Conservation (phyloP, 2,113 vertebrate species). For the Cryptotis parvus region DNA sequence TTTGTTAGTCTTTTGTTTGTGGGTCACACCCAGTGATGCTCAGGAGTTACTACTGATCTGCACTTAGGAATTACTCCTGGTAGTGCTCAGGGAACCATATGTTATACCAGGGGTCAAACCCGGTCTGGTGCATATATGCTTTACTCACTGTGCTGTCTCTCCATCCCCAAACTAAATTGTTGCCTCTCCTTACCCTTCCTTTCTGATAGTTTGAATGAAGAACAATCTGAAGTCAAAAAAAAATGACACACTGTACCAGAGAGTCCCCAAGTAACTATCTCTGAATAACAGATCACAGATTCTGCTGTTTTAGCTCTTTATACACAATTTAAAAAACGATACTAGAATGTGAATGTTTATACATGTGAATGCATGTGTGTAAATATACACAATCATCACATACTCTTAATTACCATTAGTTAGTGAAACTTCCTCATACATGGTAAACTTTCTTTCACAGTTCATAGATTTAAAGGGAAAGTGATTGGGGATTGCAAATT, state of each 20-base stretch:
- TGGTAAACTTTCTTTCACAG: background rate
- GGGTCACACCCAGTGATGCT: too few relatives aligned
- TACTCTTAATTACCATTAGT: background rate
- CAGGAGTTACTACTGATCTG: too few relatives aligned
- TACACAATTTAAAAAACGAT: conserved; percentile 12
- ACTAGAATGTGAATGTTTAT: background rate
- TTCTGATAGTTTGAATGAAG: conserved; percentile 18
- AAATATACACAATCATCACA: background rate
- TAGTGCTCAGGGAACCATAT: too few relatives aligned
- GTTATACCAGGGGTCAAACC: too few relatives aligned
- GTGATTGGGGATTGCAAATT: conserved; percentile 26
- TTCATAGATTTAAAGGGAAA: background rate
- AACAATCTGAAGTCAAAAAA: background rate
- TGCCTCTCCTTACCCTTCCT: background rate
- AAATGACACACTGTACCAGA: background rate
- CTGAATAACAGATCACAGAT: background rate
- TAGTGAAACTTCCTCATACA: too few relatives aligned
- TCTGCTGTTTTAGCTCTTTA: background rate
- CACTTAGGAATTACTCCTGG: too few relatives aligned
- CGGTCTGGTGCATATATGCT: too few relatives aligned
- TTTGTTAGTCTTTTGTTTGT: background rate
- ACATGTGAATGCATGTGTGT: background rate
- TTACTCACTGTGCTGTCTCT: too few relatives aligned
- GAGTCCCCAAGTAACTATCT: background rate
- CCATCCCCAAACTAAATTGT: too few relatives aligned